These are phyloP conservation scores for Hoplodrina blanda DNA, from an alignment of 2,888 invertebrate species.

Conservation along the genomic window DNA sequence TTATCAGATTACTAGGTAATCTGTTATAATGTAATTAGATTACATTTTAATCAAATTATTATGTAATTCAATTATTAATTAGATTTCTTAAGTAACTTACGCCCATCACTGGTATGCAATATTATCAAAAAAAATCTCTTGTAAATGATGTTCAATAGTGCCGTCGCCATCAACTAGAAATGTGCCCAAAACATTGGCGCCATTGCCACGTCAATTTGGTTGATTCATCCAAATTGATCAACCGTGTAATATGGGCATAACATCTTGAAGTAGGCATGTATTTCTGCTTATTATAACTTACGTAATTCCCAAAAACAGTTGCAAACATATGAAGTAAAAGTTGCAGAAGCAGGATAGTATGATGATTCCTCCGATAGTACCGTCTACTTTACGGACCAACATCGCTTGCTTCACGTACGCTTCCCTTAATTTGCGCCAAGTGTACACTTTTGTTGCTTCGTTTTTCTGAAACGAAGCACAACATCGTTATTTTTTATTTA, in stretches of 20 bases:
- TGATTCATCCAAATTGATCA: background rate
- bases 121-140: too few species aligned
- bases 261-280: too few species aligned
- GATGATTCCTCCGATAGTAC: slow-evolving; percentile 58
- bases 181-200: too few species aligned
- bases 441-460: slow-evolving; percentile 44
- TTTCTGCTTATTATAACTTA: slow-evolving; percentile 19
- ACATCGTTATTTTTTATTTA: too few species aligned
- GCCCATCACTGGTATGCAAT: too few species aligned
- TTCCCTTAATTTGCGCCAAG: slow-evolving; percentile 92
- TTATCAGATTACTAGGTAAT: too few species aligned
- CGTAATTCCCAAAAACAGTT: slow-evolving; percentile 85
- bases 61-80: too few species aligned
- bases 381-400: slow-evolving; percentile 90
- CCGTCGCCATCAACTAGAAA: too few species aligned
- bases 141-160: too few species aligned
- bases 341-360: slow-evolving; percentile 92
- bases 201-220: background rate
- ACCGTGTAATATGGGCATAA: background rate
- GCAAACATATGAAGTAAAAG: slow-evolving; percentile 93
- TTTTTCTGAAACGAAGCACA: slow-evolving; percentile 33
- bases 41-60: too few species aligned
- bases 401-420: slow-evolving; percentile 92
- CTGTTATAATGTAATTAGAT: too few species aligned
- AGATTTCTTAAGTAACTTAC: too few species aligned